Evolutionary conservation across 2,113 vertebrate species (phyloP), one percentile per base, ranked within the genome.

Genomic region (Alligator sinensis): DNA sequence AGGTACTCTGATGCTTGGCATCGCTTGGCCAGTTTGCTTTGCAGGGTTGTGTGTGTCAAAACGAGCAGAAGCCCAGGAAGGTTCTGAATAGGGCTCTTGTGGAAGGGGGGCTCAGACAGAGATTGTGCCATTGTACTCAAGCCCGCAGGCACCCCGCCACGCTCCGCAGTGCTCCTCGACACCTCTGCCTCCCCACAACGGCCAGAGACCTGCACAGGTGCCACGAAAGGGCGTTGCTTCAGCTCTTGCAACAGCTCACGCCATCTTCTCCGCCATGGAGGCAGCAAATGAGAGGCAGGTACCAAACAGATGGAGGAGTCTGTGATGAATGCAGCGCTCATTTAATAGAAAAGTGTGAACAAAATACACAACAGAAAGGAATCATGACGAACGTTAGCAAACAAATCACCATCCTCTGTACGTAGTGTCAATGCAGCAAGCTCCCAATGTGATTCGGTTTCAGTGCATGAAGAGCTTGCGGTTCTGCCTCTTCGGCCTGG

Each of bases 341-440:
- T 97, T 98, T 97, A 97, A 97, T 97, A 97, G 96, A 97, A 97
- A 97, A 84, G 92, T 89, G 96, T 96, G 93, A 88, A 95, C 93
- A 97, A 95, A 94, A 86, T 84, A 93, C 80, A 79, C 93, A 64
- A 5, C 82, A 38, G 72, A 79, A 57, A 87, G 84, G 58, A 84
- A 94, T 34, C 34, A 34, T n/a, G 89, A 92, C 78, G 16, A 91
- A 94, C 18, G 30, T 70, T 15, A 84, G 84, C 74, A 27, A 55
- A 59, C 54, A 77, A 63, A 61, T 58, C 47, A 21, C 38, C n/a
- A 61, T 64, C 82, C 27, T 55, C 68, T 16, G 30, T 68, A 66
- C 5, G 59, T 80, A 88, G 88, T 80, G 92, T 88, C 77, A 78
- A 64, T 5, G 82, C 72, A 70, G 85, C 77, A 30, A 59, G 47